Base-by-base conservation (phyloP, 2,113 vertebrate genomes). In the Vicugna pacos region DNA sequence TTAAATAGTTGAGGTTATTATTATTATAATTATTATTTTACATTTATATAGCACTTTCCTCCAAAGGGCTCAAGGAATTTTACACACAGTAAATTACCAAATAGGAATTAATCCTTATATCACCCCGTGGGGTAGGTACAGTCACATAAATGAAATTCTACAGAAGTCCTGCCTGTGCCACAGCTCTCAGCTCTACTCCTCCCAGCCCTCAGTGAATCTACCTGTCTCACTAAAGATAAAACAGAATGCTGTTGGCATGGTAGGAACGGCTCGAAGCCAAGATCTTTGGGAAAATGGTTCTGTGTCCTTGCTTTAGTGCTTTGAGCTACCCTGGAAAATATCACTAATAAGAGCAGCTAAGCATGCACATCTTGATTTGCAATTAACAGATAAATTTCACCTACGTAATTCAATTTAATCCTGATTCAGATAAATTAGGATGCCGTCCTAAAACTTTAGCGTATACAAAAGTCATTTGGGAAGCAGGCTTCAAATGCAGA, bases 1-100 rank as follows among this genome's bases (percentile, higher is more conserved):
- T 96, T 98, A 98, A 97, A 97, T 96, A 97, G 97, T 98, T 88
- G 88, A 98, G 86, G 91, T 98, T 98, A 95, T 97, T 97, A 97
- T 97, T 97, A 97, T 97, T 88, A 94, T 98, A 97, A 97, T 97
- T 95, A 98, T 98, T 98, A 97, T 98, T 98, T 98, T 98, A 98
- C 95, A 97, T 98, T 98, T 98, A 98, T 96, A 96, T 96, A 96
- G 86, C 91, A 95, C 96, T 97, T 98, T 97, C 80, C 97, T 98
- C 97, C 54, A 97, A 97, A 97, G 95, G 65, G 89, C 94, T 97
- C 75, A 93, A 97, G 91, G 93, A 91, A 75, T 97, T 97, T 97
- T 97, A 92, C 62, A 94, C 97, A 93, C 52, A 94, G 64, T 96
- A 97, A 97, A 98, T 98, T 98, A 94, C 97, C 91, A 97, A 97